Evolutionary conservation across 2,888 invertebrate genomes (phyloP), one percentile per base, ranked within the genome.

Genomic region (Aphidoletes aphidimyza): DNA sequence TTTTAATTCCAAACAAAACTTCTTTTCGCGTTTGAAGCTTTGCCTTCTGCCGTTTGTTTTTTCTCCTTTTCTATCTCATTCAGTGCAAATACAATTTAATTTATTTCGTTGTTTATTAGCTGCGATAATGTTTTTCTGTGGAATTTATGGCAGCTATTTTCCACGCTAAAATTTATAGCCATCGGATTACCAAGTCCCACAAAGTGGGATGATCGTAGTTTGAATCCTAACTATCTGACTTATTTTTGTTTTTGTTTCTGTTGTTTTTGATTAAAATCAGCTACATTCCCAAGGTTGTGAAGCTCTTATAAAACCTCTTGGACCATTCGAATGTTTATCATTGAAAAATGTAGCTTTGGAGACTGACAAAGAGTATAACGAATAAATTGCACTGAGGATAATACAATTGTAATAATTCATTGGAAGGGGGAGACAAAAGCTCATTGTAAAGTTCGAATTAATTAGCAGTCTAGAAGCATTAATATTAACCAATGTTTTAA

Each of bases 81-180:
- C 42, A 42, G 30, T 69, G 30, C 3, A 30, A 30, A 30, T 69
- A n/a, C n/a, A 30, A 69, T 69, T 69, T 69, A 69, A 69, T 69
- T 69, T 69, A 69, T 69, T 69, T 69, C 69, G 69, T 34, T 30
- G 69, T 69, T 69, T 69, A 69, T 69, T 69, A 69, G 69, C 69
- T 69, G 30, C 69, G 69, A 69, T 69, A 69, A 69, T 69, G 69
- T 69, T 69, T 69, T 69, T n/a, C 17, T 3, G 69, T 34, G 69
- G 69, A 69, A 69, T 69, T 69, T 30, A 69, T 69, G 69, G 69
- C 11, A 30, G n/a, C 17, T 26, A 22, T 22, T 54, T 54, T 47
- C 22, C 1, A 54, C n/a, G 2, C 22, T 11, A 69, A 30, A n/a
- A 54, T 22, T 3, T 22, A 54, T 26, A 54, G n/a, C 26, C 22